phyloP scores from a whole-genome alignment of 2,888 invertebrate species.

The Aleiodes leptofemur region DNA sequence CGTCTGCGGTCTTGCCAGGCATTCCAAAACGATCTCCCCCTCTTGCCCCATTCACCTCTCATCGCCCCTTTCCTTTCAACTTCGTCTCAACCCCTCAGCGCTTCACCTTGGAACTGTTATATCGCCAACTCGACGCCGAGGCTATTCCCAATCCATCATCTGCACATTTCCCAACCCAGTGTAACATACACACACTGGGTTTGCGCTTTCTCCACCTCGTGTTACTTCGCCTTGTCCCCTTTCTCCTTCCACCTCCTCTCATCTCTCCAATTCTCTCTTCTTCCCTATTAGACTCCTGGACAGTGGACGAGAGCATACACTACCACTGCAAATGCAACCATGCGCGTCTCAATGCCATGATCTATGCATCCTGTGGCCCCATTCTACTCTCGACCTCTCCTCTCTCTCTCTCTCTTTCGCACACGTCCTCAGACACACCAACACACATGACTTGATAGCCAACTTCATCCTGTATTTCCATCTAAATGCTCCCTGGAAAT shows the following conservation, averaged over 20 bases:
- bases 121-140: slow-evolving; percentile 54
- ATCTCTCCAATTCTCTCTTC: slow-evolving; percentile 45
- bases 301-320: slow-evolving; percentile 51
- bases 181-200: slow-evolving; percentile 50
- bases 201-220: slow-evolving; percentile 46
- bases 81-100: slow-evolving; percentile 47
- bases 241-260: slow-evolving; percentile 43
- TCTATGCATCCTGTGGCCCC: slow-evolving; percentile 76
- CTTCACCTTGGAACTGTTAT: slow-evolving; percentile 56
- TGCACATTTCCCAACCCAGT: slow-evolving; percentile 65
- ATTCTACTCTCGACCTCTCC: slow-evolving; percentile 66
- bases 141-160: slow-evolving; percentile 75
- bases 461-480: slow-evolving; percentile 34
- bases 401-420: slow-evolving; percentile 77
- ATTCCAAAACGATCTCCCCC: slow-evolving; percentile 69
- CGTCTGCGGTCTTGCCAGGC: slow-evolving; percentile 66
- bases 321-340: slow-evolving; percentile 66
- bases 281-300: slow-evolving; percentile 50
- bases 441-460: slow-evolving; percentile 17
- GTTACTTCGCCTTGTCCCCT: slow-evolving; percentile 49
- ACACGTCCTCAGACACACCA: slow-evolving; percentile 35
- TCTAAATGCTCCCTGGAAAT: slow-evolving; percentile 27
- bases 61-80: too few relatives aligned
- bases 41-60: slow-evolving; percentile 45
- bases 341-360: slow-evolving; percentile 68